Evolutionary conservation across 2,797 vertebrate species (phyloP), one percentile per base, ranked within the genome.

Genomic region (Synanceia verrucosa): DNA sequence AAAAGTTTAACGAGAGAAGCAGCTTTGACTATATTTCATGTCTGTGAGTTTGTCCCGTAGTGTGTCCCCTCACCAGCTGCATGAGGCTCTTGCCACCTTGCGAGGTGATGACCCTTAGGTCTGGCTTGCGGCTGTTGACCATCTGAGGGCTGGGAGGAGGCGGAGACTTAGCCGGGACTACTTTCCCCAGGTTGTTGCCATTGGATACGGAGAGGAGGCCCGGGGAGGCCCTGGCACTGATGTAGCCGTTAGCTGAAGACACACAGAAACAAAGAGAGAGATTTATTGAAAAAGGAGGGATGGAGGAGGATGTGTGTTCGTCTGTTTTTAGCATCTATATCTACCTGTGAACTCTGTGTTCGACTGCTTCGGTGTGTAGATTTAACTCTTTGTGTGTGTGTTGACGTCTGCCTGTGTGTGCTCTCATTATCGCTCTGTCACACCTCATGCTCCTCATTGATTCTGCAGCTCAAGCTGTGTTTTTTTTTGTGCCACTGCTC

Each of bases 51-150:
- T 53, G 23, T 67, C n/a, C 64, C 28, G 47, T 73, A 60, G 70
- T 29, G 37, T 43, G 36, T 78, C 53, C 51, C 19, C 97, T 98
- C 94, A 99, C 97, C 97, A 98, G 96, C 83, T 98, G 97, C 95
- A 97, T 96, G 39, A 99, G 92, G 77, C 95, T 96, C 88, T 98
- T 99, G 69, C 95, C 91, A 14, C 95, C 90, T 93, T 97, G 97
- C 3, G 97, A 98, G 65, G 97, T 99, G 96, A 99, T 98, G 82
- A 99, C 97, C 2, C 97, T 94, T 51, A 99, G 93, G 94, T 99
- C 97, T 0, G 97, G 96, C 87, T 98, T 99, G 90, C 97, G 96
- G 93, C 93, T 95, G 93, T 89, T 85, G 65, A 91, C 93, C 51
- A 97, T 94, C 91, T 96, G 97, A 34, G 95, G 60, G 78, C 94